These are phyloP conservation scores for Ptychadena robeensis DNA, from an alignment of 2,797 vertebrate species.

Conservation along the genomic window DNA sequence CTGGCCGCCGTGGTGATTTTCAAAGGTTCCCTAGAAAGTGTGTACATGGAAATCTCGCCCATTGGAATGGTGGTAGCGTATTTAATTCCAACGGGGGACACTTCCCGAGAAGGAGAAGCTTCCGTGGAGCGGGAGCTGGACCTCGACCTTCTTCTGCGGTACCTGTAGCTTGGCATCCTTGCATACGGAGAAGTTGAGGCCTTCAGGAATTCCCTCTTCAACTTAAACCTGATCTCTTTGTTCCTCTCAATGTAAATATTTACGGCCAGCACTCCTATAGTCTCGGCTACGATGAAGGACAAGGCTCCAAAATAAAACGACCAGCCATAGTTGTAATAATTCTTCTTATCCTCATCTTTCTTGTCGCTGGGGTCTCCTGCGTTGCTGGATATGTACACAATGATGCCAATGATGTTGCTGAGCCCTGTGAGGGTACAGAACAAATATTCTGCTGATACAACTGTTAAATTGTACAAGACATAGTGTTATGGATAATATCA, in stretches of 20 bases:
- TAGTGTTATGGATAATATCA: background rate
- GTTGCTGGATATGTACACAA: conserved; percentile 98
- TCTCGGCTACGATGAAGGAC: conserved; percentile 95
- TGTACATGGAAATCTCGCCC: conserved; percentile 92
- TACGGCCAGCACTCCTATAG: conserved; percentile 91
- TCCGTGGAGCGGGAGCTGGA: conserved; percentile 91
- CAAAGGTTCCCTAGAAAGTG: conserved; percentile 85
- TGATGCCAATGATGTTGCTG: conserved; percentile 98
- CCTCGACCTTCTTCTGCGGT: conserved; percentile 85
- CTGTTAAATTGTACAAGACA: background rate
- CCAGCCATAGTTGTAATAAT: conserved; percentile 94
- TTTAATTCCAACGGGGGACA: conserved; percentile 87
- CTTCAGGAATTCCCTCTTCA: conserved; percentile 85
- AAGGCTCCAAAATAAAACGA: conserved; percentile 96
- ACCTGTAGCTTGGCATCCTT: conserved; percentile 91
- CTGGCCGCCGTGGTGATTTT: conserved; percentile 81
- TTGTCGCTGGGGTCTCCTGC: conserved; percentile 93
- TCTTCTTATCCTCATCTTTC: conserved; percentile 94
- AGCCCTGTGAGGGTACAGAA: conserved; percentile 76
- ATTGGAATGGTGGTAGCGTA: conserved; percentile 83
- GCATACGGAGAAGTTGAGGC: conserved; percentile 87
- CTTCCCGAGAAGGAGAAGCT: conserved; percentile 85
- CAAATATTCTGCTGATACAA: background rate
- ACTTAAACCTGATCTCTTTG: conserved; percentile 87
- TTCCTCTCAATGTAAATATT: conserved; percentile 98